These are phyloP conservation scores for Avahi laniger DNA, from an alignment of 2,797 vertebrate species.

Conservation along the genomic window DNA sequence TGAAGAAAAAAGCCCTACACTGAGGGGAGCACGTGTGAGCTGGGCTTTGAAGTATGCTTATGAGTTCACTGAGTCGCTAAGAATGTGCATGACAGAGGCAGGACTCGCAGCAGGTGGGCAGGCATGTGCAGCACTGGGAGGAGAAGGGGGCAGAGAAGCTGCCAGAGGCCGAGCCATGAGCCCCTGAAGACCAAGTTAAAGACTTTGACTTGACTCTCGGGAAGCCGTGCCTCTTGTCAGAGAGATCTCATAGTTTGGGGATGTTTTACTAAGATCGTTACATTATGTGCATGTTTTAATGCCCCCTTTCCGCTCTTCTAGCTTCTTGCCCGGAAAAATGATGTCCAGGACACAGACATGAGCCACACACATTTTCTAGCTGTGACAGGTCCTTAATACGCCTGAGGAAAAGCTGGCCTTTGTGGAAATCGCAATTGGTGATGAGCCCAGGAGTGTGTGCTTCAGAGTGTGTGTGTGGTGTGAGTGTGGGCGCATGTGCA, in stretches of 20 bases:
- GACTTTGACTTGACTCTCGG: neutral
- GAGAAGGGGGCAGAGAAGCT: neutral
- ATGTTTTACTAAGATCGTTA: neutral
- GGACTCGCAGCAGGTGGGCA: fast-evolving
- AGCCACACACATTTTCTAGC: constrained; percentile 67
- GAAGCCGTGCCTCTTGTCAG: neutral
- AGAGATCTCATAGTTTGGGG: neutral
- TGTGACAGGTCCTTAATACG: constrained; percentile 61
- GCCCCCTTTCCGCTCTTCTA: neutral
- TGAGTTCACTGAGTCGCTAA: neutral
- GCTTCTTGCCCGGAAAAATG: neutral
- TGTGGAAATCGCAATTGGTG: constrained; percentile 46
- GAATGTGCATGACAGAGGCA: fast-evolving
- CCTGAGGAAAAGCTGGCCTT: neutral
- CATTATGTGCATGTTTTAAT: neutral
- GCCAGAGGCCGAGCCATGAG: neutral
- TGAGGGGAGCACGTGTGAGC: fast-evolving
- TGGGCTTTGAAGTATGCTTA: neutral
- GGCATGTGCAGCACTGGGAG: no score
- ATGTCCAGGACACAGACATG: neutral
- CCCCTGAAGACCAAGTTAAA: neutral
- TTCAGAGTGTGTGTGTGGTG: no score
- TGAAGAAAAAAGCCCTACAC: neutral
- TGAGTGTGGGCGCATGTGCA: neutral
- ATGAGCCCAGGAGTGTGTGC: neutral